Evolutionary conservation across 30 jellyfish, hydroid and myxozoan species (phyloP).

Genomic region (Chrysaora quinquecirrha): DNA sequence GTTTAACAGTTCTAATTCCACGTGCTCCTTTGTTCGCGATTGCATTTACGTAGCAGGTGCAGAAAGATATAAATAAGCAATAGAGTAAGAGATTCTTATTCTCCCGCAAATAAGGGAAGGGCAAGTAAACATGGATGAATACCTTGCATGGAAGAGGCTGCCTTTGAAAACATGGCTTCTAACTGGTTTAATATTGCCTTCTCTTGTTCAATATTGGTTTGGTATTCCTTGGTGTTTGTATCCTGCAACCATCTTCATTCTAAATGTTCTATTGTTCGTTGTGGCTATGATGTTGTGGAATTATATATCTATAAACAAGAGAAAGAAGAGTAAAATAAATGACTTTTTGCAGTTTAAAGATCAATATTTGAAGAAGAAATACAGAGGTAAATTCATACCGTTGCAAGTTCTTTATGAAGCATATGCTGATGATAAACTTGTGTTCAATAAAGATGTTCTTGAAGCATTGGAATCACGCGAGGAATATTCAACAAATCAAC

Average conservation of each 20-base stretch:
- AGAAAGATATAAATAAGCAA: too few relatives aligned
- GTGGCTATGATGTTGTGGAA: conserved; percentile 48
- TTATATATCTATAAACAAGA: conserved; percentile 32
- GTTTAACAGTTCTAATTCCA: too few relatives aligned
- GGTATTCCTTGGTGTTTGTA: conserved; percentile 42
- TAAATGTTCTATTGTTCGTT: conserved; percentile 41
- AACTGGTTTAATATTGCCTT: conserved; percentile 38
- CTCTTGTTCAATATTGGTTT: conserved; percentile 29
- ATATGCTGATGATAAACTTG: conserved; percentile 83
- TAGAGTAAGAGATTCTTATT: too few relatives aligned
- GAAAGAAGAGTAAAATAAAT: conserved; percentile 52
- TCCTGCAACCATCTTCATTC: conserved; percentile 30
- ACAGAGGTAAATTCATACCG: conserved; percentile 71
- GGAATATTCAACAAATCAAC: conserved; percentile 65
- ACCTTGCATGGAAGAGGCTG: conserved; percentile 65
- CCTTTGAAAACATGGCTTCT: conserved; percentile 14
- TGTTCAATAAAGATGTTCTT: conserved; percentile 74
- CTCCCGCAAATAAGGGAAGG: conserved; percentile 29
- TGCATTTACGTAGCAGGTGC: too few relatives aligned
- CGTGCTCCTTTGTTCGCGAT: too few relatives aligned
- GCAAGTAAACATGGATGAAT: conserved; percentile 30
- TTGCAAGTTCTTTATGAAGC: conserved; percentile 85
- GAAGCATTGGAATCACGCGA: conserved; percentile 77
- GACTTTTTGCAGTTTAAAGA: conserved; percentile 74
- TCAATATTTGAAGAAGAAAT: conserved; percentile 44